phyloP scores from a whole-genome alignment of 2,113 vertebrate species.

The Campylomormyrus numenius region DNA sequence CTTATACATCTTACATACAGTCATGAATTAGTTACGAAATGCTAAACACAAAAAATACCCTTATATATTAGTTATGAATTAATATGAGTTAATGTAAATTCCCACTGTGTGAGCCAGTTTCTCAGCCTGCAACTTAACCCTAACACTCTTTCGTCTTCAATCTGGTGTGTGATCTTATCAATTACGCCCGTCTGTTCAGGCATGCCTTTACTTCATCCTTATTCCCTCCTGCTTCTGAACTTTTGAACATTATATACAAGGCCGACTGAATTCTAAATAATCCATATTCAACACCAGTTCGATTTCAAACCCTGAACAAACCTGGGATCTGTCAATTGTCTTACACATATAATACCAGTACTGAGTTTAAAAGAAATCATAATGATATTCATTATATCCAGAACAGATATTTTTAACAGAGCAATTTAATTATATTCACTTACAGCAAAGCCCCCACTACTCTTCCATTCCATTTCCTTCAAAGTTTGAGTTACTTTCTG shows the following conservation, averaged over 20 bases:
- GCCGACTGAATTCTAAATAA: neutral
- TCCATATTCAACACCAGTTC: neutral
- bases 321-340: neutral
- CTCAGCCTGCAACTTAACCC: neutral
- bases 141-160: neutral
- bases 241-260: neutral
- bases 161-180: neutral
- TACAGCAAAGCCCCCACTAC: neutral
- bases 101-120: neutral
- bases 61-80: neutral
- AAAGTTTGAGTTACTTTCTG: neutral
- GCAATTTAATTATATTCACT: neutral
- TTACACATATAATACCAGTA: neutral
- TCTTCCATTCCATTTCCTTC: neutral
- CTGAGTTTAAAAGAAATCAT: neutral
- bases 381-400: neutral
- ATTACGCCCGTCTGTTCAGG: neutral
- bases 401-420: neutral
- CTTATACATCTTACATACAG: neutral
- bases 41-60: neutral
- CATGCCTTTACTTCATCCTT: neutral
- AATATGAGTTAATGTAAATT: neutral
- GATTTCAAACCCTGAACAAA: neutral
- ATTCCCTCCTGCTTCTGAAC: neutral
- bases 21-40: neutral